Evolutionary conservation across 2,797 vertebrate genomes (phyloP), one percentile per base, ranked within the genome.

Genomic region (Leuciscus waleckii): DNA sequence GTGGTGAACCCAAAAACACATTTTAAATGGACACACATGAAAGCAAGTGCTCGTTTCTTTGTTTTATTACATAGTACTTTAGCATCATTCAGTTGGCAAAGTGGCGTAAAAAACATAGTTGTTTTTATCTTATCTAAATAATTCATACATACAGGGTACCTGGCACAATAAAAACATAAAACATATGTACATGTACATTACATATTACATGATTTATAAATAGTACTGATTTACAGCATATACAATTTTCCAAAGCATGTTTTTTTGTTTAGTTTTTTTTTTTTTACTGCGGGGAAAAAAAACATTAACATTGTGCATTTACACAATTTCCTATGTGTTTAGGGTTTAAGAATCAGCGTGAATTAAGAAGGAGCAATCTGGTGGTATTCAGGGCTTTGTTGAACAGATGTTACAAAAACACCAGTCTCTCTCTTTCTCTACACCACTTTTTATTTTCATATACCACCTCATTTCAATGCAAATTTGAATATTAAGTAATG

Each of bases 31-130:
- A 82, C 43, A 89, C 58, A 86, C 43, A 61, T 19, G 54, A 82
- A 70, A 63, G 73, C 65, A 71, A 39, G 37, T 5, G 49, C n/a
- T 82, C 41, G 19, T 91, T 85, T 90, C 29, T 87, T 81, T 84
- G 70, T 88, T 91, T 90, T 89, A 90, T 91, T 90, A 90, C 88
- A 88, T 90, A 88, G 90, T 84, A 87, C 70, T 89, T 88, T 83
- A 86, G 90, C 90, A 90, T 90, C 89, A 91, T 91, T 89, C 88
- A 87, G 87, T 91, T 91, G 90, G 89, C 88, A 92, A 91, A 91
- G 85, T 88, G 87, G 88, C 70, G 87, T 92, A 92, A 90, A 92
- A 92, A 92, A 92, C 92, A 92, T 92, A 92, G 85, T 89, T 86
- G 82, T 82, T 91, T 49, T 89, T 90, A 73, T 90, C 83, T 92